Percentiles rank a stretch among this genome's conserved stretches.
These are phyloP conservation scores for Loxodonta africana DNA, from an alignment of 2,113 vertebrate genomes.

Conservation along the genomic window DNA sequence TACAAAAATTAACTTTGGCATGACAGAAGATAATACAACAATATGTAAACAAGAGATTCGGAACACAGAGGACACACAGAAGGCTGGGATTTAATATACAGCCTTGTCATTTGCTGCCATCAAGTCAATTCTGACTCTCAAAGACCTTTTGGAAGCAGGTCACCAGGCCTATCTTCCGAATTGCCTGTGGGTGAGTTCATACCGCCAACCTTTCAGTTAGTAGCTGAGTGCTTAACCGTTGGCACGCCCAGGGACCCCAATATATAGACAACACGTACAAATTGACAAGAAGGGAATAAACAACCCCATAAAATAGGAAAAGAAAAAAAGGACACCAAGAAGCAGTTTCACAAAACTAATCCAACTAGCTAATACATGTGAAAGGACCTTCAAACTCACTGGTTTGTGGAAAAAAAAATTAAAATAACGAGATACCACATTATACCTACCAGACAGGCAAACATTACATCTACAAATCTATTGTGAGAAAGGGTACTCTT, in stretches of 20 bases:
- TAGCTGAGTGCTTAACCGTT: too few relatives aligned
- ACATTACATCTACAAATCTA: neutral
- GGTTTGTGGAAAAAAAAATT: fast-evolving
- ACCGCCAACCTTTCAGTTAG: too few relatives aligned
- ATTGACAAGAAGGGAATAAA: neutral
- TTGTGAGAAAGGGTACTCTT: fast-evolving
- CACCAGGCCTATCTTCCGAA: too few relatives aligned
- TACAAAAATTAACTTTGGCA: neutral
- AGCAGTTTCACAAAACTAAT: neutral
- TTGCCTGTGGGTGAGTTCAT: too few relatives aligned
- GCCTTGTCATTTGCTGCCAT: too few relatives aligned
- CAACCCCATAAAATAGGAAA: fast-evolving
- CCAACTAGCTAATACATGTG: neutral
- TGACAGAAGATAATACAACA: neutral
- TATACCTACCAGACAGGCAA: neutral
- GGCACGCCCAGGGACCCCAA: neutral
- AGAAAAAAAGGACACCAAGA: neutral
- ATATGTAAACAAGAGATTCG: neutral
- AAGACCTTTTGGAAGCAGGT: too few relatives aligned
- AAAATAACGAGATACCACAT: neutral
- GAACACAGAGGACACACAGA: neutral
- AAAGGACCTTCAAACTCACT: neutral
- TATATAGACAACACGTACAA: neutral
- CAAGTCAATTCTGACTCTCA: too few relatives aligned
- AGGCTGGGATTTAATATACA: neutral